These are phyloP conservation scores for Percina caprodes DNA, from an alignment of 2,113 vertebrate species.

Conservation along the genomic window DNA sequence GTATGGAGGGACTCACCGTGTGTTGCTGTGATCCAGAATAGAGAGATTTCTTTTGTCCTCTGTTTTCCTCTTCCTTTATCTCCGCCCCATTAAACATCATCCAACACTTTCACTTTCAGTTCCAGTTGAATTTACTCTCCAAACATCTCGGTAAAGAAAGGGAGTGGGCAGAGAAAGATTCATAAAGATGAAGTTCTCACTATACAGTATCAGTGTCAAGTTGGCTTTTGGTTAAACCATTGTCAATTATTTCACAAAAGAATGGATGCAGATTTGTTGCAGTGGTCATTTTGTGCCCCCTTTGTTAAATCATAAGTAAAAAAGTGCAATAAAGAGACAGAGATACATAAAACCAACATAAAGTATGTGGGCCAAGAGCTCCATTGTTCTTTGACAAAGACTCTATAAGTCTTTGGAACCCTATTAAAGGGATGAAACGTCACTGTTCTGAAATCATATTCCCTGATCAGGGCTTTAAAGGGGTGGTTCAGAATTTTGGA, in stretches of 20 bases:
- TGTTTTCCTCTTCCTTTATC: background rate
- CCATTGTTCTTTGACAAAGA: background rate
- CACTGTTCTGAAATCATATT: background rate
- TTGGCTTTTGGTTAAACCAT: too few species aligned
- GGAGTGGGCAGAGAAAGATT: background rate
- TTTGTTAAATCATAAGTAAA: too few species aligned
- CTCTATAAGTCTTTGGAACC: background rate
- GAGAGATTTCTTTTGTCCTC: background rate
- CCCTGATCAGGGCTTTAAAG: too few species aligned
- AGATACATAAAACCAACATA: background rate
- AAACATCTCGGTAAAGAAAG: accelerated
- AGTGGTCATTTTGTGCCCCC: too few species aligned
- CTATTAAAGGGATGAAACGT: background rate
- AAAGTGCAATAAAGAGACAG: background rate
- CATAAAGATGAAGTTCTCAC: background rate
- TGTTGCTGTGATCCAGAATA: background rate
- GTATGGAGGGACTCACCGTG: slow-evolving; percentile 26
- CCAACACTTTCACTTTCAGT: slow-evolving; percentile 51
- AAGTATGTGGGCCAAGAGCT: background rate
- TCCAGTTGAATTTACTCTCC: background rate
- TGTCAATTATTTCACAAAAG: too few species aligned
- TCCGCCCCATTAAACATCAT: background rate
- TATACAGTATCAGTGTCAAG: background rate
- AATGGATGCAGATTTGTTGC: too few species aligned
- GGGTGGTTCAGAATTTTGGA: too few species aligned